Evolutionary conservation across 37 sponge, comb jelly and placozoan species (phyloP).

Genomic region (Haliclona indistincta): DNA sequence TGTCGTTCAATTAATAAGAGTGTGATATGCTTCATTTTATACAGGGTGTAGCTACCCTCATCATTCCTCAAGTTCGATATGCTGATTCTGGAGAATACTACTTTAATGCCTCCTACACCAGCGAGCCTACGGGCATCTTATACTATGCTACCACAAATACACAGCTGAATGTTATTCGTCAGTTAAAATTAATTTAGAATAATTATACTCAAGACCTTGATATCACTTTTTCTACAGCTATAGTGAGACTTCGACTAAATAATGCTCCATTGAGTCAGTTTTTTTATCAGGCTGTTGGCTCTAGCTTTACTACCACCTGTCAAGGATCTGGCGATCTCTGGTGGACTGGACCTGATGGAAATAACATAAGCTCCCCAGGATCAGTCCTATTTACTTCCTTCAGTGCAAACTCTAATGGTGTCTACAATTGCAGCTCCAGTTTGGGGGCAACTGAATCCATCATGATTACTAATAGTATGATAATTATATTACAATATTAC

Average conservation of each 20-base stretch:
- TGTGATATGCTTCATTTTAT: too few relatives aligned
- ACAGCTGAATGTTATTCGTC: too few relatives aligned
- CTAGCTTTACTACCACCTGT: neutral
- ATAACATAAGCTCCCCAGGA: too few relatives aligned
- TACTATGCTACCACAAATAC: too few relatives aligned
- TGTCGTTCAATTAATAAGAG: too few relatives aligned
- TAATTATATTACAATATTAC: too few relatives aligned
- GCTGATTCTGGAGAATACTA: too few relatives aligned
- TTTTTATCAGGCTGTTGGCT: neutral
- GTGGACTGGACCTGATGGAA: neutral
- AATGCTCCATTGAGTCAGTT: neutral
- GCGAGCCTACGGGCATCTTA: too few relatives aligned
- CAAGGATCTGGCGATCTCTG: neutral
- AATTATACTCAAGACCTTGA: neutral
- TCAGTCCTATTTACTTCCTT: neutral
- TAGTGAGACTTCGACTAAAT: neutral
- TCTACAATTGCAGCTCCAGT: neutral
- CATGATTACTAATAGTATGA: constrained; percentile 27
- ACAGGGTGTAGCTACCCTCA: neutral
- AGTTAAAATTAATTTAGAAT: too few relatives aligned
- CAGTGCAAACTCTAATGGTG: neutral
- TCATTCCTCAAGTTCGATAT: too few relatives aligned
- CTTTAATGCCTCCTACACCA: neutral
- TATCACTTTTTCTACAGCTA: neutral
- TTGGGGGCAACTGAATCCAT: neutral